Percentiles rank a stretch among this genome's conserved stretches.
These are phyloP conservation scores for Athetis lepigone DNA, from an alignment of 2,888 invertebrate species.

Conservation along the genomic window DNA sequence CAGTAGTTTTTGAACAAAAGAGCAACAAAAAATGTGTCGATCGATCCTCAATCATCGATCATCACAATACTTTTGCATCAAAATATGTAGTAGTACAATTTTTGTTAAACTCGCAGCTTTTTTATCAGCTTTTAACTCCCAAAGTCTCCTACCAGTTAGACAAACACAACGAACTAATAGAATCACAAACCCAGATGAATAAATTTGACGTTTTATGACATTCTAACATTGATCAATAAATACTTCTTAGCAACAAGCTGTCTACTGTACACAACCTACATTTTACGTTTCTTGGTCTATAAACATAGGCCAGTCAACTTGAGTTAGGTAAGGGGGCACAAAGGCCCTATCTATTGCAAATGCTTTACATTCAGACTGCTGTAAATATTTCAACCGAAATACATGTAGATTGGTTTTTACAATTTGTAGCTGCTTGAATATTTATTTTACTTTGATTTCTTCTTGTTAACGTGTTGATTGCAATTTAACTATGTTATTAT, in stretches of 20 bases:
- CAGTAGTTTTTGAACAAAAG: too few species aligned
- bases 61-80: too few species aligned
- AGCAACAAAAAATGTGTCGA: too few species aligned
- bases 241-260: constrained; percentile 32
- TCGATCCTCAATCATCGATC: too few species aligned
- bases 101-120: neutral
- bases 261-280: constrained; percentile 21
- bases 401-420: constrained; percentile 15
- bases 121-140: neutral
- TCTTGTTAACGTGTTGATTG: too few species aligned
- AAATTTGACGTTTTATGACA: constrained; percentile 47
- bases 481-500: too few species aligned
- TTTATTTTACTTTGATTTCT: neutral
- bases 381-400: constrained; percentile 35
- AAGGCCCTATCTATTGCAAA: constrained; percentile 37
- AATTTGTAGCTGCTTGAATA: neutral
- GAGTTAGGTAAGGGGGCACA: constrained; percentile 45
- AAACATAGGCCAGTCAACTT: constrained; percentile 42
- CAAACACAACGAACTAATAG: neutral
- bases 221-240: constrained; percentile 36
- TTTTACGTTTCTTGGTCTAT: constrained; percentile 42
- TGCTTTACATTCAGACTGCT: constrained; percentile 36
- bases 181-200: constrained; percentile 19
- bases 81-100: too few species aligned
- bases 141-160: neutral